Conservation (phyloP, 2,113 vertebrate genomes). For the Phrynocephalus versicolor region DNA sequence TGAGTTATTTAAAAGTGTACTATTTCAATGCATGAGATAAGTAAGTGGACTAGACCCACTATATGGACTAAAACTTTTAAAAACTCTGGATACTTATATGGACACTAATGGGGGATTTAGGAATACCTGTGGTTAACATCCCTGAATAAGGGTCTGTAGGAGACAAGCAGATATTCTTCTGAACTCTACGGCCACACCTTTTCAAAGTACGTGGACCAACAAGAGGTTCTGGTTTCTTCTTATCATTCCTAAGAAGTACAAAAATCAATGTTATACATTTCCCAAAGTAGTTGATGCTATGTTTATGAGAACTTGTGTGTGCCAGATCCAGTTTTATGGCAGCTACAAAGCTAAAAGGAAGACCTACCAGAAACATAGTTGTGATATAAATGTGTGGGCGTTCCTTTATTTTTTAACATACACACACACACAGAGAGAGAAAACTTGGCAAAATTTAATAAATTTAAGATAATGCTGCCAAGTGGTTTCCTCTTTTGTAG, state of each 20-base stretch:
- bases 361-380: neutral
- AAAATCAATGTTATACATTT: accelerated
- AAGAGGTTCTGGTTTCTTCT: constrained; percentile 66
- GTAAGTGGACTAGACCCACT: too few species aligned
- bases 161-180: constrained; percentile 81
- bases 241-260: constrained; percentile 73
- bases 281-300: neutral
- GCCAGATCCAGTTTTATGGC: neutral
- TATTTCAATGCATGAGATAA: too few species aligned
- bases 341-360: neutral
- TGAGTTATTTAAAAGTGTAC: too few species aligned
- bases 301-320: neutral
- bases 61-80: too few species aligned
- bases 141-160: constrained; percentile 81
- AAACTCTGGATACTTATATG: neutral
- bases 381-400: neutral
- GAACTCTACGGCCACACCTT: constrained; percentile 81
- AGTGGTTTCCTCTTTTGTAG: neutral
- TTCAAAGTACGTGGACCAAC: constrained; percentile 61
- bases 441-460: too few species aligned
- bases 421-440: too few species aligned
- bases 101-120: neutral
- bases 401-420: neutral
- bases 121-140: constrained; percentile 82
- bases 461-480: neutral